Percentiles rank a stretch among this genome's conserved stretches.
Evolutionary conservation across 1,140 invertebrate genomes (phyloP).

Genomic region (Pollicipes pollicipes): DNA sequence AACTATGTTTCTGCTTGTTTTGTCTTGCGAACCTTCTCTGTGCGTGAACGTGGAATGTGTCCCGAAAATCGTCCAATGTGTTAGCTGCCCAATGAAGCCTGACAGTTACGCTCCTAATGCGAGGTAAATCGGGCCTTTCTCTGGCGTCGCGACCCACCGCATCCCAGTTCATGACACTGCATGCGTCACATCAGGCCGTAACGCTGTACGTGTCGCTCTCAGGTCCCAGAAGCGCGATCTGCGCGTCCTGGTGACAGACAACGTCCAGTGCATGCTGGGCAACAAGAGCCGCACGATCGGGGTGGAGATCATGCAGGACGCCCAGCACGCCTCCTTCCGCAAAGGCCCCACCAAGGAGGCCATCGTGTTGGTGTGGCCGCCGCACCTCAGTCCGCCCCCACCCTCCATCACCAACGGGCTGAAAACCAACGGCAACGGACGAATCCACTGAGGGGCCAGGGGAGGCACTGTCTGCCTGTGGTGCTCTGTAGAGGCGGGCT

Average conservation of each 20-base stretch:
- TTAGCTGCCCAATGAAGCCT: too few species aligned
- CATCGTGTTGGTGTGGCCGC: constrained; percentile 1
- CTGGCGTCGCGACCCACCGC: too few species aligned
- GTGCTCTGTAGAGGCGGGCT: not conserved
- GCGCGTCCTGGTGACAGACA: constrained; percentile 41
- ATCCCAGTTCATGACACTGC: too few species aligned
- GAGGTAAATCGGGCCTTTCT: too few species aligned
- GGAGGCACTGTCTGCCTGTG: not conserved
- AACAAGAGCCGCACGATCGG: constrained; percentile 42
- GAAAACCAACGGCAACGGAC: too few species aligned
- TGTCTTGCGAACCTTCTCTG: too few species aligned
- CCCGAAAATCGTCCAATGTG: too few species aligned
- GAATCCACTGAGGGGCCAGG: not conserved
- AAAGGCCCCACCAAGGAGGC: constrained; percentile 25
- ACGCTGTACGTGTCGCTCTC: too few species aligned
- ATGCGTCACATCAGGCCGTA: too few species aligned
- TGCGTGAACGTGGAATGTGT: too few species aligned
- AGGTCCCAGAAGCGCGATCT: constrained; percentile 36
- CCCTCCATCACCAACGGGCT: not conserved
- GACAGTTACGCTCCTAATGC: too few species aligned
- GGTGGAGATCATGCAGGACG: constrained; percentile 40
- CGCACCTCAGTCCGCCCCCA: not conserved
- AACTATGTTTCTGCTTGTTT: too few species aligned
- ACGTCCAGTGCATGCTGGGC: constrained; percentile 51
- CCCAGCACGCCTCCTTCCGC: constrained; percentile 38